Evolutionary conservation across 2,888 invertebrate genomes (phyloP), one percentile per base, ranked within the genome.

Genomic region (Macropis europaea): DNA sequence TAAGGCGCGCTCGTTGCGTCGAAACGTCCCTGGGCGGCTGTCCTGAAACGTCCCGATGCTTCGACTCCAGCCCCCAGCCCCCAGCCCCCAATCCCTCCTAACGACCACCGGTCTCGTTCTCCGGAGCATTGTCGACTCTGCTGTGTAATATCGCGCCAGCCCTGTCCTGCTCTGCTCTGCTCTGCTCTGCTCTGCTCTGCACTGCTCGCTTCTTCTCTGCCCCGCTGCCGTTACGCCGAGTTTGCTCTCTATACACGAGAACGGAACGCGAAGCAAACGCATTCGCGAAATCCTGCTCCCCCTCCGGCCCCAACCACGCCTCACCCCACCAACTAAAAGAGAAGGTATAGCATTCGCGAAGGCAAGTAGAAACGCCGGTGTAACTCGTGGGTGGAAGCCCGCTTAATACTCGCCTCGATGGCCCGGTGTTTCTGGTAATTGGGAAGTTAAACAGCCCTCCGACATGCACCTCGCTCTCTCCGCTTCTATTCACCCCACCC

Each of bases 1-100:
- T 89, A 89, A 88, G 88, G 85, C 82, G 85, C 78, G 87, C 86
- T 88, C 88, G 87, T 88, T 87, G 86, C 86, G 84, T 85, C 84
- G 86, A 88, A 87, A 78, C 87, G 87, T 88, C 88, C 88, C 88
- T 82, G 79, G 86, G 86, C 82, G 87, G 79, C 84, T 84, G 84
- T 88, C 83, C 82, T 68, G 54, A 71, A 60, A 42, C 68, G 40
- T 57, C 45, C 66, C 59, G 47, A 61, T 9, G 34, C 45, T 30
- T 15, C 48, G 45, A 22, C 50, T 32, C 30, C 9, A 6, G 45
- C 48, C 38, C 26, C 30, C 57, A n/a, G n/a, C n/a, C n/a, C n/a
- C n/a, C n/a, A n/a, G n/a, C 2, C 30, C 70, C 48, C 59, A 50
- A 30, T 60, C 40, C 60, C 34, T 28, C 59, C 47, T 77, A 81